Evolutionary conservation across 2,797 vertebrate species (phyloP), one percentile per base, ranked within the genome.

Genomic region (Danio kyathit): DNA sequence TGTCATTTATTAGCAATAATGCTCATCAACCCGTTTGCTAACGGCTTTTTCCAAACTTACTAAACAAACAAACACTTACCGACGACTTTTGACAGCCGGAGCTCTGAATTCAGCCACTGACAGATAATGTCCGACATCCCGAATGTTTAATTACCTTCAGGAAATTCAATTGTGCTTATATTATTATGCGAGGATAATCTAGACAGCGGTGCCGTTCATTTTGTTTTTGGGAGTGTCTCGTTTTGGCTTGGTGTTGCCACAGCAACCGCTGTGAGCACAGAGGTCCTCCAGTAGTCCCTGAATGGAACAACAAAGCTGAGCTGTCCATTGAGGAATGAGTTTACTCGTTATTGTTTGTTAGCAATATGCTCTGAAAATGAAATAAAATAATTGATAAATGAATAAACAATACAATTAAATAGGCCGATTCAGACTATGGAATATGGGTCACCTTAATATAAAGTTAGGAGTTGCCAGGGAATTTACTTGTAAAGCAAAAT

Each of bases 111-210:
- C 70, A 99, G 91, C 97, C 97, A 99, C 84, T 89, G 90, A 86
- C 96, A 96, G 80, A 99, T 84, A 64, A 97, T 95, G 51, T 92
- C 93, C 7, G 96, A 94, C 97, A 99, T 99, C 0, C 74, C 88
- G 12, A 71, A 12, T 6, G 14, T 10, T 10, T 19, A 10, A 12
- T 16, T 51, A 13, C 13, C 6, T 60, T 64, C 19, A 13, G 54
- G 38, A 29, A n/a, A 70, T 6, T 17, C 2, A 56, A 41, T 44
- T 56, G 52, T 13, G 13, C 6, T 46, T 8, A 38, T 14, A 4
- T 60, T 12, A 3, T 19, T 29, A 29, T 48, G 1, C 56, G 17
- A 6, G 9, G 29, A 14, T n/a, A 61, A 41, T 51, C 43, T 10
- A 59, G 7, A 2, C 11, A 21, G 16, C 38, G 3, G 16, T 61